Conservation (phyloP, 2,113 vertebrate genomes). For the Promerops cafer region DNA sequence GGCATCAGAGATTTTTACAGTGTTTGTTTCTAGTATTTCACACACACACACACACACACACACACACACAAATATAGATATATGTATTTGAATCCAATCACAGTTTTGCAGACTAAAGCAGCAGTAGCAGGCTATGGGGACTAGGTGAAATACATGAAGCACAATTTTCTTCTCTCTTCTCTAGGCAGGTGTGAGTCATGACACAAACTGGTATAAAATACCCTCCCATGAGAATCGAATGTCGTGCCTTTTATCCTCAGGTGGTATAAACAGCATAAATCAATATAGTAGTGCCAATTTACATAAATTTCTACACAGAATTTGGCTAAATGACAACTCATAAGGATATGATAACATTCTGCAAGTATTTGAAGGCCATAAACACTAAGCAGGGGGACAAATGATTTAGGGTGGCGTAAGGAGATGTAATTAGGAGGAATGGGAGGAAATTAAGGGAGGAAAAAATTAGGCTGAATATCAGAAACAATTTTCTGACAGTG, state of each 20-base stretch:
- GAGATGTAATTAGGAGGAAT: constrained; percentile 42
- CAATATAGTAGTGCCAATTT: background rate
- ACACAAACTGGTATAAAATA: background rate
- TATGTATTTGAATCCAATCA: background rate
- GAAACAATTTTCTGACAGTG: constrained; percentile 40
- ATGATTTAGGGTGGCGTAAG: constrained; percentile 20
- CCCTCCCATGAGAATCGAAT: background rate
- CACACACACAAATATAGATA: fast-evolving
- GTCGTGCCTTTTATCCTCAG: background rate
- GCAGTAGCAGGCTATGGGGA: background rate
- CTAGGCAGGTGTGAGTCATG: background rate
- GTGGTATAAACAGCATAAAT: background rate
- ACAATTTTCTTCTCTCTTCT: background rate
- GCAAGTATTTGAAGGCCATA: constrained; percentile 28
- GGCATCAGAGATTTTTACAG: background rate
- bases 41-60: background rate
- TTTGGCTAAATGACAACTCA: background rate
- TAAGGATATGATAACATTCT: constrained; percentile 40
- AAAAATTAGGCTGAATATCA: constrained; percentile 35
- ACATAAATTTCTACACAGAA: background rate
- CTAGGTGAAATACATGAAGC: background rate
- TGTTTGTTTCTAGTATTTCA: background rate
- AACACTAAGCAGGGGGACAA: constrained; percentile 5
- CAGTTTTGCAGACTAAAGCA: background rate
- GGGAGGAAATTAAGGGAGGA: constrained; percentile 18